Percentiles rank a stretch among this genome's conserved stretches.
Evolutionary conservation across 2,888 invertebrate species (phyloP).

Genomic region (Idaea straminata): DNA sequence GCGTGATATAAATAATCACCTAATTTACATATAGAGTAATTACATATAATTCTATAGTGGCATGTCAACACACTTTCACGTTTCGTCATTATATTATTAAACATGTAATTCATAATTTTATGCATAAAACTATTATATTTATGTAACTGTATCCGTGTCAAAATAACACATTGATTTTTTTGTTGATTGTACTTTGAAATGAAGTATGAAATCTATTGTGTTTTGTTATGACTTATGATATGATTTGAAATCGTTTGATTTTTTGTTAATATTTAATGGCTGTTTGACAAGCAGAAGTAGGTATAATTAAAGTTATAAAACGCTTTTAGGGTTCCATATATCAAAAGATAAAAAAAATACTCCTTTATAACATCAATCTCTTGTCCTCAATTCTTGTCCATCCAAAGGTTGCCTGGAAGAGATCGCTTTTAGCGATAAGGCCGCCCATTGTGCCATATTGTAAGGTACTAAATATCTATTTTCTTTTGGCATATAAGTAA

Average conservation of each 20-base stretch:
- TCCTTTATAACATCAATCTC: too few species aligned
- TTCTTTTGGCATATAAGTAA: too few species aligned
- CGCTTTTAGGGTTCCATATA: not conserved
- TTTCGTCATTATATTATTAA: not conserved
- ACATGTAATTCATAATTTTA: not conserved
- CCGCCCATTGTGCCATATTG: too few species aligned
- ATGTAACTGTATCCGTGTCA: not conserved
- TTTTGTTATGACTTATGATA: not conserved
- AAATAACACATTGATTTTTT: not conserved
- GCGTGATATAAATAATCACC: not conserved
- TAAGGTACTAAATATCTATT: too few species aligned
- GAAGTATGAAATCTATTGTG: not conserved
- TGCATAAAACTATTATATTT: not conserved
- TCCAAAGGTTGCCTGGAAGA: too few species aligned
- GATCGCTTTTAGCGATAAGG: too few species aligned
- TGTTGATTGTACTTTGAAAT: not conserved
- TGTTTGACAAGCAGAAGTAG: not conserved
- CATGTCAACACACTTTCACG: not conserved
- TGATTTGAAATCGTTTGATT: not conserved
- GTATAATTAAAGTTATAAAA: not conserved
- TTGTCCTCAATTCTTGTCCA: too few species aligned
- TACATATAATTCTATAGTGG: not conserved
- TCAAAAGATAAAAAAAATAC: not conserved
- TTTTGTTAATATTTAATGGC: not conserved
- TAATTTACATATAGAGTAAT: not conserved